These are phyloP conservation scores for Scaptomyza parva DNA, from an alignment of 2,888 invertebrate genomes.

Conservation along the genomic window DNA sequence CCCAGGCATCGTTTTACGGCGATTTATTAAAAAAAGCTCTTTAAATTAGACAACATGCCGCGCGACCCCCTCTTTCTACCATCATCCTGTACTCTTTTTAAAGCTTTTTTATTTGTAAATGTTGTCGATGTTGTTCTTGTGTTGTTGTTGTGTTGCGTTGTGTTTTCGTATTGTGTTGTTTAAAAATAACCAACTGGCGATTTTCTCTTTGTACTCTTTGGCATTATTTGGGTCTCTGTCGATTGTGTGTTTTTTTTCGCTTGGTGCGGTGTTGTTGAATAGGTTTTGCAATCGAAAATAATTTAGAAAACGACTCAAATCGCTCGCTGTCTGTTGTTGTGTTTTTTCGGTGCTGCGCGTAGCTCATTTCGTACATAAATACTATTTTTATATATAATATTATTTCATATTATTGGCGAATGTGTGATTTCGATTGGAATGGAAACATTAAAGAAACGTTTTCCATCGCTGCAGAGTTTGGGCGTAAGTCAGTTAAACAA, in stretches of 20 bases:
- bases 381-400: too few species aligned
- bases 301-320: conserved; percentile 79
- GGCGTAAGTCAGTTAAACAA: conserved; percentile 85
- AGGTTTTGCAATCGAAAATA: conserved; percentile 65
- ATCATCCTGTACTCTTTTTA: conserved; percentile 48
- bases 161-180: conserved; percentile 59
- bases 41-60: conserved; percentile 50
- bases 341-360: conserved; percentile 50
- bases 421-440: conserved; percentile 53
- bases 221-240: conserved; percentile 37
- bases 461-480: conserved; percentile 86
- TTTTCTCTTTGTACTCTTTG: conserved; percentile 65
- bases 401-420: conserved; percentile 41
- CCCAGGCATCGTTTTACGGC: conserved; percentile 48
- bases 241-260: conserved; percentile 5
- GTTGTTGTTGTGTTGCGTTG: conserved; percentile 1
- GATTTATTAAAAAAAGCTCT: conserved; percentile 46
- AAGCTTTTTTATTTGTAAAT: conserved; percentile 60
- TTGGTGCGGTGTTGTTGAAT: conserved; percentile 7
- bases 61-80: conserved; percentile 22
- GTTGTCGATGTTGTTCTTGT: conserved; percentile 25
- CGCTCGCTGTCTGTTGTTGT: conserved; percentile 66
- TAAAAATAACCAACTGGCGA: conserved; percentile 69
- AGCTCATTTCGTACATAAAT: conserved; percentile 25
- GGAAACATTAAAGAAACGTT: conserved; percentile 85